A percentile compares a stretch with the other conserved stretches of the same genome.
phyloP scores from a whole-genome alignment of 2,888 invertebrate genomes.

The Tenodera sinensis region DNA sequence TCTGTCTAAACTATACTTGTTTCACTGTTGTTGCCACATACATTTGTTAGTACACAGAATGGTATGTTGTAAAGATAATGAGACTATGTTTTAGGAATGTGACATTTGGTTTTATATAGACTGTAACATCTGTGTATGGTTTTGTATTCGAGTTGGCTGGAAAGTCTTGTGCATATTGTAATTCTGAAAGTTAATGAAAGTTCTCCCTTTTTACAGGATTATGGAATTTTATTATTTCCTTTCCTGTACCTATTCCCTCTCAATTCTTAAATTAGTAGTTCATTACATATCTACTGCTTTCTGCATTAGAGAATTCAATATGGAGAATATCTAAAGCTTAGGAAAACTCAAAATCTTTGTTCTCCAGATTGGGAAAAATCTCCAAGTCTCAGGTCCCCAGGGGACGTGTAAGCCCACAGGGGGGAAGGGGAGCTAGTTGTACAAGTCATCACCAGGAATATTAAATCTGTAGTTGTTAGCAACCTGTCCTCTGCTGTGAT shows the following conservation, averaged over 20 bases:
- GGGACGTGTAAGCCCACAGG: too few species aligned
- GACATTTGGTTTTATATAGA: not conserved
- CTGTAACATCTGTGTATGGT: slow-evolving; percentile 2
- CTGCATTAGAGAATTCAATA: too few species aligned
- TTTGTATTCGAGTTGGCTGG: slow-evolving; percentile 2
- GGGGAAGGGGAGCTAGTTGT: too few species aligned
- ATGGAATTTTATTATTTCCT: not conserved
- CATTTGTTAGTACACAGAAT: not conserved
- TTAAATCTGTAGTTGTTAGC: too few species aligned
- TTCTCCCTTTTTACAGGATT: slow-evolving; percentile 5
- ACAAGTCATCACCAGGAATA: too few species aligned
- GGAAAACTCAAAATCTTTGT: too few species aligned
- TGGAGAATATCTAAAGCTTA: too few species aligned
- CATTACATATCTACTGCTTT: too few species aligned
- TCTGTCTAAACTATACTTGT: not conserved
- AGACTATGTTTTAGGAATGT: not conserved
- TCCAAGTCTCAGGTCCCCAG: too few species aligned
- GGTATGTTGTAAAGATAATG: not conserved
- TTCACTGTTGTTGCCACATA: not conserved
- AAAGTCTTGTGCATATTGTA: slow-evolving; percentile 13
- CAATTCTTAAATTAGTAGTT: too few species aligned
- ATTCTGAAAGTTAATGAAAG: not conserved
- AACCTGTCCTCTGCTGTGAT: too few species aligned
- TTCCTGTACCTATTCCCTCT: not conserved
- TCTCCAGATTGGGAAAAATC: too few species aligned